Base-by-base conservation (phyloP, 2,113 vertebrate genomes). In the Ifrita kowaldi region DNA sequence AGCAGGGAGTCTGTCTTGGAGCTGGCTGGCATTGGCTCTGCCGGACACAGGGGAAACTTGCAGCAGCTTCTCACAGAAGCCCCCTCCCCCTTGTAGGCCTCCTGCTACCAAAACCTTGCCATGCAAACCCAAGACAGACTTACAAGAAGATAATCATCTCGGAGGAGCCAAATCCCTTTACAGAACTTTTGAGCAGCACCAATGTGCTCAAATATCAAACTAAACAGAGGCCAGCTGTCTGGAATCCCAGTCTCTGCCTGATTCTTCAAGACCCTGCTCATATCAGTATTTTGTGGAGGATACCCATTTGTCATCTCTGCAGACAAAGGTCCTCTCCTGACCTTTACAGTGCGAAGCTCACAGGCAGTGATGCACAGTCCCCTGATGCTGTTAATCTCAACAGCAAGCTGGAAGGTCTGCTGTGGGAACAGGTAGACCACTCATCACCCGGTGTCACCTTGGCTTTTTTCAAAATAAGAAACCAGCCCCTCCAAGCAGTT, bases 361-460 rank as follows among this genome's bases (percentile, higher is more conserved):
- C 10, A 27, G 41, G 57, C 24, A 69, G 46, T 46, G 42, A 37
- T 46, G 17, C 50, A 37, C 20, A 16, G 27, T 85, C 67, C 33
- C 55, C 39, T 81, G 50, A 23, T 30, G 6, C n/a, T 60, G 21
- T 12, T 55, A n/a, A 16, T 60, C 37, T 78, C 27, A 56, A 22
- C 4, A 75, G 33, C 17, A 42, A 78, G 14, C 32, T 67, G 26
- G 41, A 78, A 74, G 24, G 16, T 65, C 42, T 70, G 57, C 56
- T 0, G 0, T 26, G 21, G 47, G 26, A 13, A 53, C 30, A 64
- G 15, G 30, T 12, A 9, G 32, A 37, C 24, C 16, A 28, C 20
- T 74, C 50, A 50, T 41, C 26, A 22, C 20, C 12, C 19, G 41
- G 6, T 16, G 13, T 8, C 15, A 63, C 19, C 18, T 50, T 64